Conservation (phyloP, 2,797 vertebrate species). For the Typhlichthys subterraneus region DNA sequence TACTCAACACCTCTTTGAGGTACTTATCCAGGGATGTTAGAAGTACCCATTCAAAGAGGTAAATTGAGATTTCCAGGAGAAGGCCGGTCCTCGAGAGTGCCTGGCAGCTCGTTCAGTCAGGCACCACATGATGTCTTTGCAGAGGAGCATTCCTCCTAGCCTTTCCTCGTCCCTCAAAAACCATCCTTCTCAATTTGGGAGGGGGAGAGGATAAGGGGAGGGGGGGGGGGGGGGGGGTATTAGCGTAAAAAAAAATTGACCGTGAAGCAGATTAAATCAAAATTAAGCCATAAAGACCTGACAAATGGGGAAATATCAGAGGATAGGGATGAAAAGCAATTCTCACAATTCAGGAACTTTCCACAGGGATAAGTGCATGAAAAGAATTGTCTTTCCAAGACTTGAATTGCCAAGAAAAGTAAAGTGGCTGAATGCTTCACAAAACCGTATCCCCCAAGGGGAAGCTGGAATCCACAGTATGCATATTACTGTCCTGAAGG, state of each 20-base stretch:
- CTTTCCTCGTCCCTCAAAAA: conserved; percentile 62
- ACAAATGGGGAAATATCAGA: conserved; percentile 60
- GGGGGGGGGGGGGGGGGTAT: conserved; percentile 50
- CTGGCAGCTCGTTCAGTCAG: conserved; percentile 65
- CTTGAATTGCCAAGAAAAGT: conserved; percentile 39
- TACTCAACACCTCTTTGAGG: conserved; percentile 20
- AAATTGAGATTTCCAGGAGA: conserved; percentile 70
- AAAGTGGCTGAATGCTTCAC: conserved; percentile 41
- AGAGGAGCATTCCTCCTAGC: conserved; percentile 73
- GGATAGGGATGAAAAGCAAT: conserved; percentile 55
- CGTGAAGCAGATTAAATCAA: conserved; percentile 55
- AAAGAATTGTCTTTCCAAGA: conserved; percentile 61
- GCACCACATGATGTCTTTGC: conserved; percentile 71
- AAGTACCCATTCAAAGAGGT: conserved; percentile 60
- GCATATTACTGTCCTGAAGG: conserved; percentile 3
- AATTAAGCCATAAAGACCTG: conserved; percentile 64
- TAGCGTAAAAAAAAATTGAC: conserved; percentile 45
- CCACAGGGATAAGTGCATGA: conserved; percentile 61
- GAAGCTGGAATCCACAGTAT: conserved; percentile 51
- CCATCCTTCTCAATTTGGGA: conserved; percentile 69
- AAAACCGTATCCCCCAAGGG: too few species aligned
- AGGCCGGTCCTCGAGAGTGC: conserved; percentile 18
- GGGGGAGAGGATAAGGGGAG: conserved; percentile 33
- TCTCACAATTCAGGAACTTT: conserved; percentile 63
- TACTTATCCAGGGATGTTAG: conserved; percentile 31